Evolutionary conservation across 2,113 vertebrate species (phyloP).

Genomic region (Poeciliopsis occidentalis): DNA sequence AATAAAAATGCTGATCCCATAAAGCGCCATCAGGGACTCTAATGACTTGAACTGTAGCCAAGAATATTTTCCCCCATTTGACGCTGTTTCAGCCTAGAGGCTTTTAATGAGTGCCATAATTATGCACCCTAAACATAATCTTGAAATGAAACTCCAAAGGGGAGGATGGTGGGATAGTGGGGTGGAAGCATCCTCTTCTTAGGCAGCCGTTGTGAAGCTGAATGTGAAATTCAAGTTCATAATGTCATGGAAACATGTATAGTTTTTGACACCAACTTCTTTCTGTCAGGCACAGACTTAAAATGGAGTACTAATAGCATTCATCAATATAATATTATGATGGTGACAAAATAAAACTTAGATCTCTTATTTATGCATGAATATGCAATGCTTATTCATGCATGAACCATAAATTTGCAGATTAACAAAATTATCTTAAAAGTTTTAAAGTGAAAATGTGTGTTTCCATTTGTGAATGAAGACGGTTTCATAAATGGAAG

Average conservation of each 20-base stretch:
- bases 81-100: conserved; percentile 63
- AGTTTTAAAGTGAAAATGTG: conserved; percentile 48
- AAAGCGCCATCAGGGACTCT: conserved; percentile 69
- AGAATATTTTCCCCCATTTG: conserved; percentile 69
- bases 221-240: conserved; percentile 52
- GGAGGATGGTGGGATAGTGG: not conserved
- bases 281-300: conserved; percentile 44
- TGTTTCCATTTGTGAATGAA: not conserved
- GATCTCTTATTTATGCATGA: conserved; percentile 70
- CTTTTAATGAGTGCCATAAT: conserved; percentile 77
- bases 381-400: conserved; percentile 63
- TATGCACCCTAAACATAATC: conserved; percentile 75
- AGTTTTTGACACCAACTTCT: conserved; percentile 52
- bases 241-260: conserved; percentile 55
- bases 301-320: conserved; percentile 67
- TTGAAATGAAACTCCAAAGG: conserved; percentile 68
- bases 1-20: conserved; percentile 63
- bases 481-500: conserved; percentile 6
- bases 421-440: conserved; percentile 64
- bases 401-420: conserved; percentile 69
- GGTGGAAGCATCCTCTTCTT: conserved; percentile 15
- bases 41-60: conserved; percentile 76
- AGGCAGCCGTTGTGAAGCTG: conserved; percentile 56
- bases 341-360: conserved; percentile 65
- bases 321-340: conserved; percentile 73